Conservation (phyloP, 2,797 vertebrate genomes). For the Lindbergichthys nudifrons region DNA sequence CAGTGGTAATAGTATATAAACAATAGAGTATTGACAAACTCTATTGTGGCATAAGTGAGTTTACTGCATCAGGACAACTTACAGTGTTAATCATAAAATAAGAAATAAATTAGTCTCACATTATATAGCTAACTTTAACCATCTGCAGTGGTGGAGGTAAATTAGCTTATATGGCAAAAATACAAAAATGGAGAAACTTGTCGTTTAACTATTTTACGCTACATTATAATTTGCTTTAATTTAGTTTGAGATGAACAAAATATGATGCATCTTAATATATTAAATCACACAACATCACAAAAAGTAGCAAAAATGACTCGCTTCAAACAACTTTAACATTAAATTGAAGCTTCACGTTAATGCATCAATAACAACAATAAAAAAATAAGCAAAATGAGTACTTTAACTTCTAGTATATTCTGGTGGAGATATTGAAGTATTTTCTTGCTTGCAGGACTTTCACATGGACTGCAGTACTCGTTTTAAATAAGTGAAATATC, state of each 20-base stretch:
- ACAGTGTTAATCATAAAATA: not conserved
- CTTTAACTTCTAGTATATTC: not conserved
- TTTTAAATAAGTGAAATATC: not conserved
- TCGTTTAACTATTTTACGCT: not conserved
- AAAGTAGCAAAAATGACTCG: not conserved
- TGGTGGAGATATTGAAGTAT: no score
- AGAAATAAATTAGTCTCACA: not conserved
- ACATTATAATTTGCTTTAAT: not conserved
- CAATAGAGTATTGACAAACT: not conserved
- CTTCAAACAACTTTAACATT: not conserved
- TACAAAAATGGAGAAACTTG: not conserved
- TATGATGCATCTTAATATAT: not conserved
- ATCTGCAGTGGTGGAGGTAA: not conserved
- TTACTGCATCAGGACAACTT: not conserved
- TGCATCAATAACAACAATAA: not conserved
- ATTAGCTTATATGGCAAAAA: no score
- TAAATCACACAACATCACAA: not conserved
- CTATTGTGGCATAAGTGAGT: not conserved
- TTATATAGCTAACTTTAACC: not conserved
- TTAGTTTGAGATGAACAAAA: not conserved
- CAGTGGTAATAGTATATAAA: slow-evolving; percentile 47
- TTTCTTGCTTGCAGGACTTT: no score
- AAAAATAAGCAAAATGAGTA: not conserved
- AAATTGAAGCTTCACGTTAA: not conserved
- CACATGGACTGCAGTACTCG: no score